Percentiles rank a stretch among this genome's conserved stretches.
These are phyloP conservation scores for Dendrocopos noguchii DNA, from an alignment of 2,113 vertebrate species.

Conservation along the genomic window DNA sequence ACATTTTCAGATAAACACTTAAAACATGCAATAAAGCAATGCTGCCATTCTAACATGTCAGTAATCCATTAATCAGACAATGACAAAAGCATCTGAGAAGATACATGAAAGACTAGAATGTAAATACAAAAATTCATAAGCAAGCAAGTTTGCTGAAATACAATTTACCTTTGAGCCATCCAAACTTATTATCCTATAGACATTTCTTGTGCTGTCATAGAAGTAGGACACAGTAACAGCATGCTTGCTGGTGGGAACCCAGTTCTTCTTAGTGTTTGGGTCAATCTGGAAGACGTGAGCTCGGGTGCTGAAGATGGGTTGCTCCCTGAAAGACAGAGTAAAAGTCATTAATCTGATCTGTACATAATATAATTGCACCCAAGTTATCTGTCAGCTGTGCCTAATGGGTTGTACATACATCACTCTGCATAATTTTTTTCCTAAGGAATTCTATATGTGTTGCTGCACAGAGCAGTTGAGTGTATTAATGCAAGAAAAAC, in stretches of 20 bases:
- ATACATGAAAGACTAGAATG: not conserved
- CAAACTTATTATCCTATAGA: conserved; percentile 98
- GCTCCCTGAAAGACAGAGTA: conserved; percentile 88
- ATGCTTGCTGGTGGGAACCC: conserved; percentile 98
- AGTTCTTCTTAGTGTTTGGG: conserved; percentile 99
- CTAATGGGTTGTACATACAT: conserved; percentile 57
- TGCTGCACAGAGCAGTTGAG: not conserved
- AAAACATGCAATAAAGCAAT: not conserved
- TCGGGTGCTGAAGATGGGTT: conserved; percentile 98
- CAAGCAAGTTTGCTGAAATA: not conserved
- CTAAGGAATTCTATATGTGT: not conserved
- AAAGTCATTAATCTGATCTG: conserved; percentile 80
- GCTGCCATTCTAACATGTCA: not conserved
- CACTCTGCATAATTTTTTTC: conserved; percentile 51
- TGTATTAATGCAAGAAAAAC: not conserved
- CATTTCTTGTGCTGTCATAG: conserved; percentile 98
- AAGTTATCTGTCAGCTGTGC: conserved; percentile 54
- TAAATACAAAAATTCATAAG: not conserved
- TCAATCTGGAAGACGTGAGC: conserved; percentile 99
- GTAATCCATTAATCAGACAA: not conserved
- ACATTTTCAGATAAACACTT: not conserved
- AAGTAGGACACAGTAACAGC: conserved; percentile 99
- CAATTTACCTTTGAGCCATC: conserved; percentile 94
- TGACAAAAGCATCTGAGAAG: not conserved
- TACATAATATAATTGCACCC: conserved; percentile 60